Percentiles rank a stretch among this genome's conserved stretches.
Evolutionary conservation across 35 echinoderm and acorn worm species (phyloP).

Genomic region (Stichopus chloronotus): DNA sequence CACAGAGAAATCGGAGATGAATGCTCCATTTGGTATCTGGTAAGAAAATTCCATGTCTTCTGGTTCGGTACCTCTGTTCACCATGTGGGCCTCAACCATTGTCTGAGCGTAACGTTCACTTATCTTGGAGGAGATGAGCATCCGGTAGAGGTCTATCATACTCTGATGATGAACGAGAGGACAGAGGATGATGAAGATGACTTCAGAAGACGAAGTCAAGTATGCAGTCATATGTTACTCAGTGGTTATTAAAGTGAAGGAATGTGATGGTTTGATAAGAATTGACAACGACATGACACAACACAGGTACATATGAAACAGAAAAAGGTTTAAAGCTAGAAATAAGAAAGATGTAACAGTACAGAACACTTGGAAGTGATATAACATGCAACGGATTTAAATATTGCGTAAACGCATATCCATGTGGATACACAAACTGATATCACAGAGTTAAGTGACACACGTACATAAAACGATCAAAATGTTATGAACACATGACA

Average conservation of each 20-base stretch:
- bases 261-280: not conserved
- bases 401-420: too few relatives aligned
- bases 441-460: too few relatives aligned
- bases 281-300: too few relatives aligned
- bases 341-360: too few relatives aligned
- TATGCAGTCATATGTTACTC: not conserved
- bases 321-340: too few relatives aligned
- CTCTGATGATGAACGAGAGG: not conserved
- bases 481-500: too few relatives aligned
- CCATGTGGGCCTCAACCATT: conserved; percentile 55
- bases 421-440: too few relatives aligned
- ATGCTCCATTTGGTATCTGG: conserved; percentile 73
- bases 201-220: not conserved
- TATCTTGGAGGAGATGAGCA: conserved; percentile 69
- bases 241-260: not conserved
- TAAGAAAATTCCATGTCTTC: conserved; percentile 72
- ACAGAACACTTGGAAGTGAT: too few relatives aligned
- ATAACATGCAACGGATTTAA: too few relatives aligned
- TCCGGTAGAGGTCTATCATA: conserved; percentile 55
- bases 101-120: conserved; percentile 79
- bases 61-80: conserved; percentile 41
- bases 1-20: conserved; percentile 84
- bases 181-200: conserved; percentile 28
- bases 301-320: too few relatives aligned
- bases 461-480: too few relatives aligned